These are phyloP conservation scores for Epinotia brunnichana DNA, from an alignment of 2,888 invertebrate species.

Conservation along the genomic window DNA sequence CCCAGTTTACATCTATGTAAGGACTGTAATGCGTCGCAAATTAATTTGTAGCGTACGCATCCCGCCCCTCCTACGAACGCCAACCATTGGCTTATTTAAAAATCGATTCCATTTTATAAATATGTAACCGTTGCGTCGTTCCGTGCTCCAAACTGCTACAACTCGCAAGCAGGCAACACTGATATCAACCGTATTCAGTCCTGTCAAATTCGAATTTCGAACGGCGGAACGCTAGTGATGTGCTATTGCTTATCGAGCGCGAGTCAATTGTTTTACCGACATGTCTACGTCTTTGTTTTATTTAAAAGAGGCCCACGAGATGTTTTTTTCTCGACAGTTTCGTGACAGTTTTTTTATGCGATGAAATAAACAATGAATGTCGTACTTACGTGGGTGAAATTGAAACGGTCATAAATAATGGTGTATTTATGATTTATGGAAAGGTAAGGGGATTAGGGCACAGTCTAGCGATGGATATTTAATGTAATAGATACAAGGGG, in stretches of 20 bases:
- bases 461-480: slow-evolving; percentile 45
- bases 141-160: slow-evolving; percentile 54
- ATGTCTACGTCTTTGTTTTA: slow-evolving; percentile 83
- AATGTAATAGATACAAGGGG: slow-evolving; percentile 41
- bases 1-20: background rate
- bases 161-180: slow-evolving; percentile 37
- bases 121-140: slow-evolving; percentile 80
- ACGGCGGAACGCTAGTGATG: slow-evolving; percentile 54
- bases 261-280: slow-evolving; percentile 81
- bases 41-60: slow-evolving; percentile 70
- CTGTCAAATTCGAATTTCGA: slow-evolving; percentile 53
- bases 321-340: slow-evolving; percentile 65
- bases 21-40: slow-evolving; percentile 45
- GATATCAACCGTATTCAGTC: slow-evolving; percentile 48
- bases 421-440: slow-evolving; percentile 76
- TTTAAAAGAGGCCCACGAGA: slow-evolving; percentile 75
- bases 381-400: slow-evolving; percentile 74
- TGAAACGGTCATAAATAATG: slow-evolving; percentile 81
- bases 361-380: slow-evolving; percentile 71
- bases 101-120: slow-evolving; percentile 84
- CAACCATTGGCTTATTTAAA: slow-evolving; percentile 80
- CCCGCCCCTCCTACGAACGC: slow-evolving; percentile 73
- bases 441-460: slow-evolving; percentile 49
- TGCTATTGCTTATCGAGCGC: slow-evolving; percentile 56
- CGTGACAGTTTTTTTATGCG: slow-evolving; percentile 63